Conservation (phyloP, 2,113 vertebrate genomes). For the Bambusicola thoracicus region DNA sequence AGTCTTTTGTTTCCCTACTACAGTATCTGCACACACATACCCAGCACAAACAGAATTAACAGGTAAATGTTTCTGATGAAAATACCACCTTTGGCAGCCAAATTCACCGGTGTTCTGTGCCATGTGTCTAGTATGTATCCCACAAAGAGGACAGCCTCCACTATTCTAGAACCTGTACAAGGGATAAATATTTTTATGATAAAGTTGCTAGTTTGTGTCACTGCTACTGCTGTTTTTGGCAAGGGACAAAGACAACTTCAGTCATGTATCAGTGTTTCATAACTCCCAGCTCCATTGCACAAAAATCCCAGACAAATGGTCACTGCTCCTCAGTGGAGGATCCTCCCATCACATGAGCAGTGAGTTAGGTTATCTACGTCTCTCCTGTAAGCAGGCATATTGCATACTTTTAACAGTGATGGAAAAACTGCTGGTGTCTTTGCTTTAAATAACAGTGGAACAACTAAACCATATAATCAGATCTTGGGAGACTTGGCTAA, state of each 20-base stretch:
- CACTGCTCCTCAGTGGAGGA: background rate
- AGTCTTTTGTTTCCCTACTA: background rate
- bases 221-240: background rate
- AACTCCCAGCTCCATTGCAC: background rate
- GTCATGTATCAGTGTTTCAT: background rate
- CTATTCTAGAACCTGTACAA: background rate
- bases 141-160: background rate
- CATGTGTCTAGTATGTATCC: rapidly evolving
- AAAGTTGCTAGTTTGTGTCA: background rate
- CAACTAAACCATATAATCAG: background rate
- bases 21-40: background rate
- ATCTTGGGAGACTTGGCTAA: background rate
- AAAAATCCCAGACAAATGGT: background rate
- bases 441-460: background rate
- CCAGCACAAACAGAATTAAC: background rate
- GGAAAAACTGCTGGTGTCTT: background rate
- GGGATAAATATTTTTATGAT: background rate
- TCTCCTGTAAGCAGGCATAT: background rate
- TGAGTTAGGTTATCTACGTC: background rate
- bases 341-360: background rate
- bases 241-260: background rate
- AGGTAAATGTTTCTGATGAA: background rate
- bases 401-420: background rate
- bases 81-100: background rate
- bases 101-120: background rate